Evolutionary conservation across 2,797 vertebrate species (phyloP), one percentile per base, ranked within the genome.

Genomic region (Ptychobarbus kaznakovi): DNA sequence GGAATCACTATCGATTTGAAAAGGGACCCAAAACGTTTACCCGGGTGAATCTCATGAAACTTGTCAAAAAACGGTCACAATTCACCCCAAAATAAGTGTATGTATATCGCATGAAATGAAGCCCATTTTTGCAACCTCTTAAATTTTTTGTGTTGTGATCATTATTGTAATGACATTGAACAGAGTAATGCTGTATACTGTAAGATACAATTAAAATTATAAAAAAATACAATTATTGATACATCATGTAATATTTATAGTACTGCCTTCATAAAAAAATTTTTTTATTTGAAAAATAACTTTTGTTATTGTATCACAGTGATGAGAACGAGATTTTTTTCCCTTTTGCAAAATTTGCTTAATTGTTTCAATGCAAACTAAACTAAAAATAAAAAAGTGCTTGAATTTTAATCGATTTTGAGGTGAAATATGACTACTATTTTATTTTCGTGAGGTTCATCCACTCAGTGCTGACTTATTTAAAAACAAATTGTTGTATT

Each of bases 1-100:
- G 88, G 81, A 84, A 76, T 72, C 51, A 18, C 68, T 74, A 32
- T 73, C 42, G 6, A 76, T 84, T 78, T 66, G 66, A 80, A 75
- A 81, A 72, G 72, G 83, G 75, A 80, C 63, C 63, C 53, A 89
- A 80, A 83, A 53, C 38, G 53, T 80, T 84, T 84, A 87, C 66
- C 65, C 15, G 10, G 65, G 25, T 69, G 40, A 69, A 78, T 69
- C 49, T 44, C 38, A 58, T 25, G 6, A 70, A 77, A 7, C 38
- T 4, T 72, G 32, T n/a, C 7, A 49, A 28, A 70, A 15, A 51
- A 49, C 1, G 0, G 74, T 58, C 74, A 58, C 28, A 77, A 40
- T 68, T 80, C 25, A 80, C 46, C 78, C 61, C 18, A 49, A 28
- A 80, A 6, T 32, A 38, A 18, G 8, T 9, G 8, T 4, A 18